phyloP scores from a whole-genome alignment of 2,888 invertebrate species.

The Zele albiditarsus region DNA sequence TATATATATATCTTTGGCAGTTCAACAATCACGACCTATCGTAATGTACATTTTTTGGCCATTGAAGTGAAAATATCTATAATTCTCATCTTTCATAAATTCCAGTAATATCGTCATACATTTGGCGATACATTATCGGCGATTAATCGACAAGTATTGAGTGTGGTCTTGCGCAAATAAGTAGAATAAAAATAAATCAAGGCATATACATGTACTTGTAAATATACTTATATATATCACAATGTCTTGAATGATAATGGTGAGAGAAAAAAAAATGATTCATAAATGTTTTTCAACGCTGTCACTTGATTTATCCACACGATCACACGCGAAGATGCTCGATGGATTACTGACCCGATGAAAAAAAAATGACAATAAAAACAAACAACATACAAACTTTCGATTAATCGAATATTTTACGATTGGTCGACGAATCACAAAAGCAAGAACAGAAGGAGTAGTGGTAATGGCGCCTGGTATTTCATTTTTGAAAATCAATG shows the following conservation, averaged over 20 bases:
- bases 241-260: not conserved
- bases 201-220: not conserved
- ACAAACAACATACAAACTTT: conserved; percentile 22
- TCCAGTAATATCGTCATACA: not conserved
- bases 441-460: not conserved
- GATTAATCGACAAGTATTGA: not conserved
- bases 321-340: conserved; percentile 30
- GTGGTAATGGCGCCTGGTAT: too few relatives aligned
- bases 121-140: not conserved
- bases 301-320: conserved; percentile 15
- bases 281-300: not conserved
- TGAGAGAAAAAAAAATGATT: not conserved
- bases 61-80: not conserved
- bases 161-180: not conserved
- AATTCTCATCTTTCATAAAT: conserved; percentile 1
- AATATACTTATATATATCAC: not conserved
- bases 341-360: conserved; percentile 38
- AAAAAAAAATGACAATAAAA: conserved; percentile 33
- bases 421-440: not conserved
- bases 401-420: not conserved
- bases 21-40: conserved; percentile 15
- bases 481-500: too few relatives aligned
- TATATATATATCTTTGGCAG: conserved; percentile 4
- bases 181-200: not conserved
- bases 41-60: not conserved